These are phyloP conservation scores for Thymelicus acteon DNA, from an alignment of 2,888 invertebrate species.

Conservation along the genomic window DNA sequence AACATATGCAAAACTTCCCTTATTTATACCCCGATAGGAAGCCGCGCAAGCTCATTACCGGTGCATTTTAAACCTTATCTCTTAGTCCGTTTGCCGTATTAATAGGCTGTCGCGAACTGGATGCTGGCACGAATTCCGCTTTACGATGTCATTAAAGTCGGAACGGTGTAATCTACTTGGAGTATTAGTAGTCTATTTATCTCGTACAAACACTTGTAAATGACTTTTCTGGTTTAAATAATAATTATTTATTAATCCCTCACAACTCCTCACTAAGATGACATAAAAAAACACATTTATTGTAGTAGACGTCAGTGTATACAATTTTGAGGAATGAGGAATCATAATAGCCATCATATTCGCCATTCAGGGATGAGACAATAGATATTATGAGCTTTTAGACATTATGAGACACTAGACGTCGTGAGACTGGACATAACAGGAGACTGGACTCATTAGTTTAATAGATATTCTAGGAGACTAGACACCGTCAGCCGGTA, in stretches of 20 bases:
- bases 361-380: no score
- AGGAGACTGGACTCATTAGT: no score
- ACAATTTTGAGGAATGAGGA: no score
- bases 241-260: not conserved
- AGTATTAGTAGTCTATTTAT: conserved; percentile 30
- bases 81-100: conserved; percentile 43
- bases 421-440: no score
- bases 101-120: conserved; percentile 42
- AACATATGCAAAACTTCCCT: conserved; percentile 46
- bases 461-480: no score
- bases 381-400: no score
- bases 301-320: no score
- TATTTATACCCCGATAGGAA: conserved; percentile 51
- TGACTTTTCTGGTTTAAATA: not conserved
- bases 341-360: no score
- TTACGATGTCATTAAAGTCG: conserved; percentile 42
- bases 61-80: conserved; percentile 58
- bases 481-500: no score
- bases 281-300: no score
- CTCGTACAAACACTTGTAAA: conserved; percentile 1
- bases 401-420: no score
- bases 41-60: conserved; percentile 60
- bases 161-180: conserved; percentile 1
- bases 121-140: conserved; percentile 25
- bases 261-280: no score